phyloP scores from a whole-genome alignment of 1,140 invertebrate genomes.

The Tetragonula clypearis region DNA sequence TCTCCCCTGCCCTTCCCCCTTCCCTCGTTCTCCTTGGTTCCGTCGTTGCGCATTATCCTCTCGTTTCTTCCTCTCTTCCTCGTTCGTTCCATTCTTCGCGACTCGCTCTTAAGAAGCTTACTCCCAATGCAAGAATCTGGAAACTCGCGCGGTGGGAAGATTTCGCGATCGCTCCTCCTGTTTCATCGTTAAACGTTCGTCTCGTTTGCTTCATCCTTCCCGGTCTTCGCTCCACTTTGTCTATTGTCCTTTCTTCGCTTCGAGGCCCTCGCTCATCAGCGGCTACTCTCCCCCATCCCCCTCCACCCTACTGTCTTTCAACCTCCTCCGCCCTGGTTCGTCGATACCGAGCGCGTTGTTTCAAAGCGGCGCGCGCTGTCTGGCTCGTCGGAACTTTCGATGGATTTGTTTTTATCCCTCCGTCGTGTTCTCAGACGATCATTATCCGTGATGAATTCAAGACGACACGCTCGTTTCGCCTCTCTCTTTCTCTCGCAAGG shows the following conservation, averaged over 20 bases:
- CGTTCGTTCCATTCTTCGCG: neutral
- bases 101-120: slow-evolving; percentile 44
- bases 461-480: neutral
- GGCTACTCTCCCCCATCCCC: neutral
- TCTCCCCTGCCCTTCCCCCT: neutral
- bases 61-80: neutral
- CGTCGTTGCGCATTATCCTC: neutral
- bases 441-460: slow-evolving; percentile 28
- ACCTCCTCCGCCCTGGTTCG: neutral
- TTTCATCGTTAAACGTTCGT: neutral
- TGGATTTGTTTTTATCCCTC: slow-evolving; percentile 60
- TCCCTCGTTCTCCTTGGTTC: neutral
- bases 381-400: slow-evolving; percentile 66
- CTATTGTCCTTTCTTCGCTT: slow-evolving; percentile 8
- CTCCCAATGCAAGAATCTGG: slow-evolving; percentile 62
- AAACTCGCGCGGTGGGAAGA: slow-evolving; percentile 64
- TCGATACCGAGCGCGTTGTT: slow-evolving; percentile 7
- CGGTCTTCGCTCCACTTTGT: neutral
- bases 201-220: neutral
- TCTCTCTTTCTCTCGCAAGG: neutral
- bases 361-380: neutral
- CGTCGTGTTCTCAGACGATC: slow-evolving; percentile 49
- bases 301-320: neutral
- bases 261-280: slow-evolving; percentile 3
- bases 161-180: slow-evolving; percentile 26